These are phyloP conservation scores for Anolis sagrei DNA, from an alignment of 2,113 vertebrate genomes.

Conservation along the genomic window DNA sequence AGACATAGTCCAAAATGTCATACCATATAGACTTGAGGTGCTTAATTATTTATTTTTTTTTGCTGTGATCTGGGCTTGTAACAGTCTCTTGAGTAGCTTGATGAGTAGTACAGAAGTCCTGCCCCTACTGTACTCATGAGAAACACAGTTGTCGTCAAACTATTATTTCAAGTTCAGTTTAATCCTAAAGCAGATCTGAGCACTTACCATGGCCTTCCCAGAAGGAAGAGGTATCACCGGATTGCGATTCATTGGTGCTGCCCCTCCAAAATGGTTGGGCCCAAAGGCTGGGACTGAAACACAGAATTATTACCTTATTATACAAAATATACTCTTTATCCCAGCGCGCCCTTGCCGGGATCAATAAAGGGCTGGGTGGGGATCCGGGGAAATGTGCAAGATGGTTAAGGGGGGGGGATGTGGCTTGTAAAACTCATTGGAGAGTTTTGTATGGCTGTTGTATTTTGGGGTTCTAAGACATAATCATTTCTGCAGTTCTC, in stretches of 20 bases:
- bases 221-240: slow-evolving; percentile 83
- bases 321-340: neutral
- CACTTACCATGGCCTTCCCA: slow-evolving; percentile 85
- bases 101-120: neutral
- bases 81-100: neutral
- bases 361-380: neutral
- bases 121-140: neutral
- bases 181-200: neutral
- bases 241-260: slow-evolving; percentile 76
- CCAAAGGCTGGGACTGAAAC: slow-evolving; percentile 83
- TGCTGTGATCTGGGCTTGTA: neutral
- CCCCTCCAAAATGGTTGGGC: slow-evolving; percentile 81
- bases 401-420: neutral
- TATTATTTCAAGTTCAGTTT: neutral
- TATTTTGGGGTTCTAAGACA: neutral
- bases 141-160: neutral
- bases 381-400: neutral
- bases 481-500: neutral
- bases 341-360: neutral
- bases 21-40: no score
- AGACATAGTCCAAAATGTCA: neutral
- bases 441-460: neutral
- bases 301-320: slow-evolving; percentile 27
- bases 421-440: neutral
- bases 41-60: neutral